Base-by-base conservation (phyloP, 2,113 vertebrate genomes). In the Takifugu bimaculatus region DNA sequence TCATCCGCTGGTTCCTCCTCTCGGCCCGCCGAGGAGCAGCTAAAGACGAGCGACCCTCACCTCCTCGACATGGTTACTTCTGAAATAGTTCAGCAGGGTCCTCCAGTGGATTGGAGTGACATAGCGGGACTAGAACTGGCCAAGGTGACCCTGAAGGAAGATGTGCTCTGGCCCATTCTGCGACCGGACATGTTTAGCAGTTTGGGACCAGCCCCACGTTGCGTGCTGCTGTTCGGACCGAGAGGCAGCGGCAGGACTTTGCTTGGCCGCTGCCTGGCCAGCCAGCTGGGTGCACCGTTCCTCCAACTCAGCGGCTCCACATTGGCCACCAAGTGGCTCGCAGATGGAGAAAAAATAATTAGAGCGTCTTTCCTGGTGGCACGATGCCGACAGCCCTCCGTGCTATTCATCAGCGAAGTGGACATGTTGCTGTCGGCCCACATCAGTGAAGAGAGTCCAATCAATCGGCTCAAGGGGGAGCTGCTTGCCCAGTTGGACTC, bases 1-100 rank as follows among this genome's bases (percentile, higher is more conserved):
- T 76, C 85, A 25, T 83, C 88, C 6, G 88, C 86, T 42, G 63
- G 93, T 86, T 96, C 93, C 91, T 95, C 93, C 87, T 93, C 93
- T 89, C 93, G 91, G 82, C 92, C 90, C 72, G 91, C 93, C 70
- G 94, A 97, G 88, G 94, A 97, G 86, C 95, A 94, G 88, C 92
- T 95, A 77, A 97, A 97, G 91, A 92, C 92, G 65, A 93, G 93
- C 67, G 95, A 98, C 85, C 92, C 94, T 15, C 94, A 96, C 91
- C 93, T 97, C 83, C 91, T 98, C 58, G 95, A 97, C 89, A 92
- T 98, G 92, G 93, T 97, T 72, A 95, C 93, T 90, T 95, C 94
- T 66, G 94, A 97, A 90, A 94, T 97, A 64, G 92, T 95, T 89
- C 94, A 89, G 90, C 94, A 93, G 87, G 93, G 93, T 60, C 95